Evolutionary conservation across 92 coral and sea anemone species (phyloP).

Genomic region (Pocillopora meandrina): DNA sequence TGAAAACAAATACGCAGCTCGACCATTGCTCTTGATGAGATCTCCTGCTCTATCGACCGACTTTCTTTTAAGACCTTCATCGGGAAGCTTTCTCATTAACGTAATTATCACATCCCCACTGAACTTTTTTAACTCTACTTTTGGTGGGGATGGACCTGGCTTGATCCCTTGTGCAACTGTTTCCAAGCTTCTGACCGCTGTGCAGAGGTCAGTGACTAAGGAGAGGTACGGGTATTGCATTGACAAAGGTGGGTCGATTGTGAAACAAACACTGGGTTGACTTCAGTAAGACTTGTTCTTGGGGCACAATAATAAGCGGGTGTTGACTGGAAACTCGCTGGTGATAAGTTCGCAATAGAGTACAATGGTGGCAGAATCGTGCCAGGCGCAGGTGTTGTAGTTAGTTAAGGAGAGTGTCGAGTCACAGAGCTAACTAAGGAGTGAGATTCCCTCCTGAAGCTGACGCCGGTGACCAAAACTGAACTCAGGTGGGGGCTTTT

Average conservation of each 20-base stretch:
- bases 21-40: slow-evolving; percentile 55
- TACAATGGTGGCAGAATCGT: neutral
- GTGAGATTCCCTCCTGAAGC: no score
- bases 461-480: slow-evolving; percentile 9
- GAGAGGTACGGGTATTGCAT: neutral
- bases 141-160: slow-evolving; percentile 59
- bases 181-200: slow-evolving; percentile 20
- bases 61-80: slow-evolving; percentile 72
- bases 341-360: slow-evolving; percentile 1
- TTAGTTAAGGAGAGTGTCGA: no score
- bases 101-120: slow-evolving; percentile 66
- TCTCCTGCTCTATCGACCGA: slow-evolving; percentile 19
- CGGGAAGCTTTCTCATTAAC: slow-evolving; percentile 79
- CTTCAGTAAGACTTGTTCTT: neutral
- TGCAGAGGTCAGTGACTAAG: neutral
- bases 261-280: neutral
- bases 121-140: slow-evolving; percentile 57
- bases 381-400: no score
- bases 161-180: slow-evolving; percentile 38
- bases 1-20: slow-evolving; percentile 50
- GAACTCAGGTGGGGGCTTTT: slow-evolving; percentile 53
- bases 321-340: neutral
- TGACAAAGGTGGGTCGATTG: no score
- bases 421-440: no score
- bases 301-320: neutral